These are phyloP conservation scores for Sisor rabdophorus DNA, from an alignment of 2,113 vertebrate genomes.

Conservation along the genomic window DNA sequence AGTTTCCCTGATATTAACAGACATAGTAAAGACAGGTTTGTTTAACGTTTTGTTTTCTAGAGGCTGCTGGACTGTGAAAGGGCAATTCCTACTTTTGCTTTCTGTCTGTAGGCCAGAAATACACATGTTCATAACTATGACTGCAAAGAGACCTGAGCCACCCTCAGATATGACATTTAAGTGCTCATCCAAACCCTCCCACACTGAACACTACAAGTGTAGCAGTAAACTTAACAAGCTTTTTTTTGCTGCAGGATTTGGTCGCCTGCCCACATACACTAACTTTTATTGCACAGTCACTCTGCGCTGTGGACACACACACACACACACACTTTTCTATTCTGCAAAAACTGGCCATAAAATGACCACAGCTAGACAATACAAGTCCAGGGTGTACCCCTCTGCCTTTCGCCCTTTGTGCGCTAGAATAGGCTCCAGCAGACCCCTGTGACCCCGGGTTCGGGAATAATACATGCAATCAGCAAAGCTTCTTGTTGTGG, in stretches of 20 bases:
- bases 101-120: conserved; percentile 14
- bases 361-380: not conserved
- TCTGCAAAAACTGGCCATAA: not conserved
- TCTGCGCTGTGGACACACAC: not conserved
- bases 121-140: not conserved
- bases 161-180: conserved; percentile 30
- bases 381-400: no score
- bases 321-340: not conserved
- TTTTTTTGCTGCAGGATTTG: conserved; percentile 22
- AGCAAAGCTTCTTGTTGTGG: not conserved
- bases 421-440: no score
- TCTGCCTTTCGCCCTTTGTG: no score
- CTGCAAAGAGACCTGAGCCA: conserved; percentile 24
- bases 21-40: not conserved
- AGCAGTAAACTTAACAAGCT: conserved; percentile 23
- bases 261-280: conserved; percentile 33
- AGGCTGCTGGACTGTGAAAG: conserved; percentile 39
- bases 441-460: no score
- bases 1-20: not conserved
- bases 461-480: no score
- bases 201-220: conserved; percentile 19
- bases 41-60: conserved; percentile 24
- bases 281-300: conserved; percentile 30
- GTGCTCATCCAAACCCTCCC: conserved; percentile 36
- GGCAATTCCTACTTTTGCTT: conserved; percentile 40